Percentiles rank a stretch among this genome's conserved stretches.
Evolutionary conservation across 1,140 invertebrate species (phyloP).

Genomic region (Penaeus japonicus): DNA sequence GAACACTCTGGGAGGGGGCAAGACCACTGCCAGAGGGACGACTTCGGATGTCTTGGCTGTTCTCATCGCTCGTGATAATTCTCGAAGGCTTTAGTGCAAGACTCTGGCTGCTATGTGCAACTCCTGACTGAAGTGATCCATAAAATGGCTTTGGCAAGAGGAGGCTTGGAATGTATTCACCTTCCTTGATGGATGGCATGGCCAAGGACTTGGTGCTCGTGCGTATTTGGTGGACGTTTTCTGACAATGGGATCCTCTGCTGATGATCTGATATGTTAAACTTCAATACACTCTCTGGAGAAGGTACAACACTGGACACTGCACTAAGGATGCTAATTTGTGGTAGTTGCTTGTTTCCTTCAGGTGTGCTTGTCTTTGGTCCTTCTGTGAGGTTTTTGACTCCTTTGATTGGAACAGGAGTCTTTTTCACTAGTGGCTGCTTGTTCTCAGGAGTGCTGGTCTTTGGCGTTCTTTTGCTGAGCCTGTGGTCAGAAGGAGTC

Average conservation of each 20-base stretch:
- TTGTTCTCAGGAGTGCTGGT: slow-evolving; percentile 51
- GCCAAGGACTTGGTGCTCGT: not conserved
- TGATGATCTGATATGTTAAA: not conserved
- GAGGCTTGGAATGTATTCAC: not conserved
- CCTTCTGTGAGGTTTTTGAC: slow-evolving; percentile 20
- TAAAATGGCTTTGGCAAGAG: too few species aligned
- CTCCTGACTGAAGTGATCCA: too few species aligned
- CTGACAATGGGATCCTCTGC: slow-evolving; percentile 42
- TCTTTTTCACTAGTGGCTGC: not conserved
- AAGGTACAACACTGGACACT: slow-evolving; percentile 54
- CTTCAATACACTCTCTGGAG: slow-evolving; percentile 41
- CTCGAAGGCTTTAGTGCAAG: too few species aligned
- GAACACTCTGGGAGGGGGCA: not conserved
- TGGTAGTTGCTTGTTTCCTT: slow-evolving; percentile 45
- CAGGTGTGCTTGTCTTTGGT: slow-evolving; percentile 43
- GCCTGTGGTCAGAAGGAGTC: slow-evolving; percentile 14
- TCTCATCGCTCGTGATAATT: too few species aligned
- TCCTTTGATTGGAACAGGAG: not conserved
- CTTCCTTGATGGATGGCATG: slow-evolving; percentile 6
- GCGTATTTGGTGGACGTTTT: slow-evolving; percentile 18
- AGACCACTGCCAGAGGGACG: too few species aligned
- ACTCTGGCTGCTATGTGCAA: too few species aligned
- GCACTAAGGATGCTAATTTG: slow-evolving; percentile 55
- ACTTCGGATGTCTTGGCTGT: too few species aligned
- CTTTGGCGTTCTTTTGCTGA: slow-evolving; percentile 40